phyloP scores from a whole-genome alignment of 2,113 vertebrate genomes.

The Aythya baeri region DNA sequence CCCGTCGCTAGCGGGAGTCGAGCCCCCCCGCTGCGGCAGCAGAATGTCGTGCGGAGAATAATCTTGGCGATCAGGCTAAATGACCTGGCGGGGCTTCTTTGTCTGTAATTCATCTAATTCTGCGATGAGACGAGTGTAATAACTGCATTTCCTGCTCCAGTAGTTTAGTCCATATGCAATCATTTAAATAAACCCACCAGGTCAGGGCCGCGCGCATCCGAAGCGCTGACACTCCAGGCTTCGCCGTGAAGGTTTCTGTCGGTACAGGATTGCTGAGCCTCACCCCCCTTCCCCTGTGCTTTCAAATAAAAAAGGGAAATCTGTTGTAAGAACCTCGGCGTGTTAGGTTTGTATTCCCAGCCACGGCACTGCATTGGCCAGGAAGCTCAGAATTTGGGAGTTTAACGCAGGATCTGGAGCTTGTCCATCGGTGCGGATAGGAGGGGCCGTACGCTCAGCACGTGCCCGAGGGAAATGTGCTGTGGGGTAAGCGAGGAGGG shows the following conservation, averaged over 20 bases:
- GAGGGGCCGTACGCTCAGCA: not conserved
- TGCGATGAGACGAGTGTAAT: not conserved
- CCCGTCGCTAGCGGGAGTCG: not conserved
- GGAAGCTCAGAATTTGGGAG: accelerated
- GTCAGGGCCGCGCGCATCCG: accelerated
- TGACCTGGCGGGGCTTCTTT: not conserved
- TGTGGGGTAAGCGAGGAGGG: not conserved
- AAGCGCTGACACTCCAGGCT: not conserved
- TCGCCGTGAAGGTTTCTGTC: not conserved
- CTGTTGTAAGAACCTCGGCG: accelerated
- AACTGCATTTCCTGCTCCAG: slow-evolving; percentile 1
- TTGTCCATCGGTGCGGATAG: not conserved
- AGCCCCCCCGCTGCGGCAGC: not conserved
- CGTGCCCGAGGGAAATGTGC: not conserved
- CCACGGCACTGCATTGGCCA: not conserved
- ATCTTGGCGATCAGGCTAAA: not conserved
- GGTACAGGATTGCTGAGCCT: not conserved
- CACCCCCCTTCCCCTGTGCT: not conserved
- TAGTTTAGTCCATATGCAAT: not conserved
- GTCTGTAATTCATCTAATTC: not conserved
- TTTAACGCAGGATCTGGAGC: not conserved
- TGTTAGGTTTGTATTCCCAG: not conserved
- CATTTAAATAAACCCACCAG: not conserved
- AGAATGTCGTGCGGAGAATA: not conserved
- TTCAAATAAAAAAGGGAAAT: not conserved